Base-by-base conservation (phyloP, 2,113 vertebrate genomes). In the Anoura caudifer region DNA sequence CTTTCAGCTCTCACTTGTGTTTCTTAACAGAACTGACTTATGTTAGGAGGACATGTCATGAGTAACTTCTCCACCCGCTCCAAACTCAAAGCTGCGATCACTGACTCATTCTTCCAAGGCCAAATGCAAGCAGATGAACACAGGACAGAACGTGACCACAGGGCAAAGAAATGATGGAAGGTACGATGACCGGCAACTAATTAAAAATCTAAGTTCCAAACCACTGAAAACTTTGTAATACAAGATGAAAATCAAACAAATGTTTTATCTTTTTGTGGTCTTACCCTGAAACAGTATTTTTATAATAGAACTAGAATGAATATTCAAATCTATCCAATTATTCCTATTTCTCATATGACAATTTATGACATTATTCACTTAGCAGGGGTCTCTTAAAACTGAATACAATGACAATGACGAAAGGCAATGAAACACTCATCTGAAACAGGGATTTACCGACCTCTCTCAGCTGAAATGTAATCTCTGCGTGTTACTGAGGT, bases 271-370 rank as follows among this genome's bases (percentile, higher is more conserved):
- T 95, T 70, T 86, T 87, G 91, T 50, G 36, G 43, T 52, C 67
- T 91, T 96, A 95, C 33, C 26, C 86, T 86, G 15, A 94, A 93
- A 95, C 15, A 81, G 38, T 45, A 72, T 38, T 86, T 90, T 93
- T 67, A 63, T 8, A 73, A 52, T 72, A 59, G 47, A 94, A 93
- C 14, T 91, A 77, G 96, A 89, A 22, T 52, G 38, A 97, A 69
- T 52, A 87, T 41, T 91, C 54, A 86, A 54, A 89, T 61, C 47
- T 86, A 86, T 56, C 33, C 33, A 95, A 36, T 52, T 90, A 20
- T 47, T 82, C 45, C 87, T 65, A 73, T 79, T 87, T 65, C 36
- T 50, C 75, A 73, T 36, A 77, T 24, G 24, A 84, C 41, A 91
- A 85, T 52, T 89, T 80, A 84, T 31, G 70, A 67, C 31, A 76